These are phyloP conservation scores for Lampropteryx suffumata DNA, from an alignment of 2,888 invertebrate species.

Conservation along the genomic window DNA sequence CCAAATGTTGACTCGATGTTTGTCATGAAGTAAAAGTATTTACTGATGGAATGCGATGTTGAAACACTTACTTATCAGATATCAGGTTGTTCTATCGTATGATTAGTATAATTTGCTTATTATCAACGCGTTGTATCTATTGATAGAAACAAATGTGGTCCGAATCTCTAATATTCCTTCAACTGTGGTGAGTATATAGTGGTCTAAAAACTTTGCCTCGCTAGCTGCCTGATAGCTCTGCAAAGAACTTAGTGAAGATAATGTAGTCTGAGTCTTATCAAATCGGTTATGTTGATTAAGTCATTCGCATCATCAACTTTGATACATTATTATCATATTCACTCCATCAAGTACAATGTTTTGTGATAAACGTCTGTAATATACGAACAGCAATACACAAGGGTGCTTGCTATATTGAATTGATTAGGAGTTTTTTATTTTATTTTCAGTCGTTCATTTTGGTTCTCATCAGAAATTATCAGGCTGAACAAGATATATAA, in stretches of 20 bases:
- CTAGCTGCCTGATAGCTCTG: no score
- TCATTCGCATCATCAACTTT: no score
- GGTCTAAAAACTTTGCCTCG: no score
- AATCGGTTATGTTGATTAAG: no score
- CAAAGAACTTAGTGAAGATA: no score
- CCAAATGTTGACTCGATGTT: background rate
- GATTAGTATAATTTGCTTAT: conserved; percentile 46
- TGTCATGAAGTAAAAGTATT: conserved; percentile 17
- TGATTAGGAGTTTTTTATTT: background rate
- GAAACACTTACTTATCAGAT: conserved; percentile 46
- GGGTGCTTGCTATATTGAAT: background rate
- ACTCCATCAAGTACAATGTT: no score
- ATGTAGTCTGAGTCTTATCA: no score
- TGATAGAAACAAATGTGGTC: background rate
- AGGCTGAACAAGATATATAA: no score
- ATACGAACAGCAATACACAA: background rate
- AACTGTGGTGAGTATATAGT: no score
- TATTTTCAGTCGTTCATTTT: background rate
- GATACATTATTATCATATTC: no score
- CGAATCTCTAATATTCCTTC: no score
- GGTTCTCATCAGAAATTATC: background rate
- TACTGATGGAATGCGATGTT: conserved; percentile 27
- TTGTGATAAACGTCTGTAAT: background rate
- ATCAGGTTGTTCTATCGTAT: conserved; percentile 38
- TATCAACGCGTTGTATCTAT: conserved; percentile 36